These are phyloP conservation scores for Trimorus sp. DNA, from an alignment of 2,888 invertebrate genomes.

Conservation along the genomic window DNA sequence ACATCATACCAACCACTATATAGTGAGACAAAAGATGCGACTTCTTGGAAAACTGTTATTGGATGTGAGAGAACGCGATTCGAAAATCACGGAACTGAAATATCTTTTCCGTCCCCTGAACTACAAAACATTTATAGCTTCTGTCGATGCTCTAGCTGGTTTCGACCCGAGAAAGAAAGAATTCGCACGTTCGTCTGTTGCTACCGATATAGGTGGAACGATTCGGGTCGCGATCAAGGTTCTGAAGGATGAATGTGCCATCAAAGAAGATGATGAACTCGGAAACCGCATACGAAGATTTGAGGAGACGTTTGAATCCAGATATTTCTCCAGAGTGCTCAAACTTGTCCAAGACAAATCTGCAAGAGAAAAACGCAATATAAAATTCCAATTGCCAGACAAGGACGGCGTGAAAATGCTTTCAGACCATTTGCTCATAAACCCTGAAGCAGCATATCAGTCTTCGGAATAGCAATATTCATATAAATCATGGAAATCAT, in stretches of 20 bases:
- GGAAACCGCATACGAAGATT: not conserved
- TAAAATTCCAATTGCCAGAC: not conserved
- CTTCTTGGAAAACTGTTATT: conserved; percentile 8
- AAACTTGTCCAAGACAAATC: conserved; percentile 14
- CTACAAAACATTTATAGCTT: not conserved
- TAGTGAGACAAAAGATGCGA: conserved; percentile 30
- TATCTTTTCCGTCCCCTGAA: not conserved
- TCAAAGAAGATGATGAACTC: not conserved
- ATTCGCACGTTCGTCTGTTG: conserved; percentile 14
- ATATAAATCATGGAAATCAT: not conserved
- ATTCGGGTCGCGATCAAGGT: not conserved
- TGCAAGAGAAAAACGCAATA: not conserved
- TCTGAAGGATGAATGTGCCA: conserved; percentile 5
- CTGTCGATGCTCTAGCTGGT: conserved; percentile 1
- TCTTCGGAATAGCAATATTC: not conserved
- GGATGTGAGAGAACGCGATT: not conserved
- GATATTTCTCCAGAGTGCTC: not conserved
- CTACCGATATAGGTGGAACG: conserved; percentile 12
- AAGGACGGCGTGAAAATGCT: conserved; percentile 22
- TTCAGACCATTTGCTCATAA: not conserved
- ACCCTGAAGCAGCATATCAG: not conserved
- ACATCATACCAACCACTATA: conserved; percentile 29
- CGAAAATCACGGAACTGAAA: conserved; percentile 5
- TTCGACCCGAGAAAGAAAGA: conserved; percentile 10
- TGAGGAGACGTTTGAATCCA: not conserved